These are phyloP conservation scores for Circaetus gallicus DNA, from an alignment of 2,113 vertebrate genomes.

Conservation along the genomic window DNA sequence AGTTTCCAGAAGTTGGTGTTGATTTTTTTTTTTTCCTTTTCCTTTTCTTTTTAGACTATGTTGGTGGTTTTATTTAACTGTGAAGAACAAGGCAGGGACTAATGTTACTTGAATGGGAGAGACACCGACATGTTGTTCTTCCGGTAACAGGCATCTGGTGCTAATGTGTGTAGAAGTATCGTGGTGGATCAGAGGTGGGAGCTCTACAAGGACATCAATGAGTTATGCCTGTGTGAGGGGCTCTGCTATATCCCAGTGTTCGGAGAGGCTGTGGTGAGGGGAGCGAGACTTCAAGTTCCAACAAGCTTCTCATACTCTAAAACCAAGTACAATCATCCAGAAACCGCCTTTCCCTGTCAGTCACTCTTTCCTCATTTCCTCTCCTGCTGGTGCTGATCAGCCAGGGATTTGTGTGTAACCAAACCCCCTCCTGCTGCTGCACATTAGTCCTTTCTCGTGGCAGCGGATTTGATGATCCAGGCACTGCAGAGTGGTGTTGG, in stretches of 20 bases:
- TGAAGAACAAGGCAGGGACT: constrained; percentile 33
- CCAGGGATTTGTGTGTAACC: constrained; percentile 66
- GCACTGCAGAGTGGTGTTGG: background rate
- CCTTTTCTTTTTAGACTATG: constrained; percentile 40
- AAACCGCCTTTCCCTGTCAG: constrained; percentile 52
- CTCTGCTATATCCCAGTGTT: background rate
- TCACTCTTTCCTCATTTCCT: constrained; percentile 60
- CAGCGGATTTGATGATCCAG: background rate
- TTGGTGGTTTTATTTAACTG: constrained; percentile 30
- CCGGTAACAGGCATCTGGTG: constrained; percentile 23
- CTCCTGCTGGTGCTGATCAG: constrained; percentile 64
- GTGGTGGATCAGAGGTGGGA: constrained; percentile 8
- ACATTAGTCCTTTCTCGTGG: background rate
- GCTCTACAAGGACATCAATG: background rate
- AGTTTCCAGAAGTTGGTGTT: constrained; percentile 71
- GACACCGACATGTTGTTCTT: background rate
- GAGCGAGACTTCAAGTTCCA: background rate
- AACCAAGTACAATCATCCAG: constrained; percentile 23
- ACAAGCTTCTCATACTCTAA: constrained; percentile 23
- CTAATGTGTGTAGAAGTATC: constrained; percentile 20
- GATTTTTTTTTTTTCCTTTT: background rate
- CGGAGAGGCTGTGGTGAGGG: background rate
- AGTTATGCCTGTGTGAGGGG: background rate
- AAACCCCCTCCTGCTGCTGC: constrained; percentile 48
- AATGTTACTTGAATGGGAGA: background rate